These are phyloP conservation scores for Botia almorhae DNA, from an alignment of 2,797 vertebrate species.

Conservation along the genomic window DNA sequence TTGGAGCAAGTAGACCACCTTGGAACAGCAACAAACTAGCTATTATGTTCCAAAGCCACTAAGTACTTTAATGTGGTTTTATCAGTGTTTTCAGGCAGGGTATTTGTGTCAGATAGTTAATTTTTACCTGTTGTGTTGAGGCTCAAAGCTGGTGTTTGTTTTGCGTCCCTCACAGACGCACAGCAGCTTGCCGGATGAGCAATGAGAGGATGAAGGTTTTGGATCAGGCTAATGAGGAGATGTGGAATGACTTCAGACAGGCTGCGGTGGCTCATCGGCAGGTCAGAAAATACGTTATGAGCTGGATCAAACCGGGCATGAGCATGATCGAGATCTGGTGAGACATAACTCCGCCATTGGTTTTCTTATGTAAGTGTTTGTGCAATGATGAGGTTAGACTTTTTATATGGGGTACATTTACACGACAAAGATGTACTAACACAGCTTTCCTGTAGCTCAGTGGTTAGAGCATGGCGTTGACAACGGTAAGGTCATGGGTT, in stretches of 20 bases:
- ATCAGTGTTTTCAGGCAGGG: too few species aligned
- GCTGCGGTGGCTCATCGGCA: constrained; percentile 97
- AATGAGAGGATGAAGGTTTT: constrained; percentile 93
- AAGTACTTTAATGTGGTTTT: too few species aligned
- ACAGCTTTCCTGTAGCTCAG: too few species aligned
- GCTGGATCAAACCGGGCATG: constrained; percentile 97
- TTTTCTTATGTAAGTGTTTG: not conserved
- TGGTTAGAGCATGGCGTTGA: too few species aligned
- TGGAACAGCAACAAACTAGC: too few species aligned
- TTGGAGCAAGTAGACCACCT: too few species aligned
- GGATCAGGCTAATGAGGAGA: constrained; percentile 95
- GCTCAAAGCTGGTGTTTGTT: not conserved
- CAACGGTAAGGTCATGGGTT: too few species aligned
- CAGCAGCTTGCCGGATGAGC: constrained; percentile 90
- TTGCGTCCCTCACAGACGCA: constrained; percentile 77
- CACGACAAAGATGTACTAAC: too few species aligned
- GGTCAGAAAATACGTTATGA: constrained; percentile 93
- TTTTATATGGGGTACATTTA: too few species aligned
- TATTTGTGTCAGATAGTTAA: too few species aligned
- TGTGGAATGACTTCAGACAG: constrained; percentile 97
- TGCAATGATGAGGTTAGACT: too few species aligned
- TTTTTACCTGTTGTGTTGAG: not conserved
- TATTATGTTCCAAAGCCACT: too few species aligned
- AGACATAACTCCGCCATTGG: constrained; percentile 60
- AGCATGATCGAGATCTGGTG: constrained; percentile 99